phyloP scores from a whole-genome alignment of 1,140 invertebrate species.

The Sinella curviseta region DNA sequence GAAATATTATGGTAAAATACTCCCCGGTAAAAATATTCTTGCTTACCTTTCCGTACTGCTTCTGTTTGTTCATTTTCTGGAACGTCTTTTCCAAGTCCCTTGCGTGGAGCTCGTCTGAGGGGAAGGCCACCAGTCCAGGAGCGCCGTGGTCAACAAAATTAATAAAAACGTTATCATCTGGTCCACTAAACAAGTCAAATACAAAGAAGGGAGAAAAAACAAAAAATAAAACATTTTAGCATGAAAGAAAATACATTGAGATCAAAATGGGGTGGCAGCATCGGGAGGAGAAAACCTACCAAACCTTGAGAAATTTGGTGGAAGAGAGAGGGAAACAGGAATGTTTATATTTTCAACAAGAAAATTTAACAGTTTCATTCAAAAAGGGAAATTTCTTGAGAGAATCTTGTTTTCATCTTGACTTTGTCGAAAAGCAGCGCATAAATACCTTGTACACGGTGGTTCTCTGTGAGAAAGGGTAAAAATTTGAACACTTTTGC shows the following conservation, averaged over 20 bases:
- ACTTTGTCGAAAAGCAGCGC: too few species aligned
- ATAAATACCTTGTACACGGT: too few species aligned
- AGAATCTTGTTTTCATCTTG: too few species aligned
- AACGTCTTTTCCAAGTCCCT: constrained; percentile 54
- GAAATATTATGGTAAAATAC: too few species aligned
- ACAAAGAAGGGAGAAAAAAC: background rate
- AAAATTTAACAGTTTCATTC: too few species aligned
- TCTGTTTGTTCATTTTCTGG: constrained; percentile 57
- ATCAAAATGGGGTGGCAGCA: background rate
- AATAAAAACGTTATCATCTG: constrained; percentile 65
- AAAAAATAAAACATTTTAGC: background rate
- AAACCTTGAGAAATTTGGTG: too few species aligned
- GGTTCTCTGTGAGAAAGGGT: too few species aligned
- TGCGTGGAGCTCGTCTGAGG: constrained; percentile 53
- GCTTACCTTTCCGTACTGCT: constrained; percentile 56
- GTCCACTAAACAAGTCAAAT: constrained; percentile 56
- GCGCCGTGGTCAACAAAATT: constrained; percentile 69
- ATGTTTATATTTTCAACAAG: too few species aligned
- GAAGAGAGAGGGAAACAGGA: too few species aligned
- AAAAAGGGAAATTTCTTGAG: too few species aligned
- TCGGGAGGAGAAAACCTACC: background rate
- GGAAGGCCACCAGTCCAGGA: constrained; percentile 63
- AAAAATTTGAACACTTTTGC: too few species aligned
- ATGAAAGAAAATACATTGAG: background rate
- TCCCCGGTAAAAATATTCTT: background rate